Base-by-base conservation (phyloP, 64 coral and sea anemone species). In the Platygyra sinensis region DNA sequence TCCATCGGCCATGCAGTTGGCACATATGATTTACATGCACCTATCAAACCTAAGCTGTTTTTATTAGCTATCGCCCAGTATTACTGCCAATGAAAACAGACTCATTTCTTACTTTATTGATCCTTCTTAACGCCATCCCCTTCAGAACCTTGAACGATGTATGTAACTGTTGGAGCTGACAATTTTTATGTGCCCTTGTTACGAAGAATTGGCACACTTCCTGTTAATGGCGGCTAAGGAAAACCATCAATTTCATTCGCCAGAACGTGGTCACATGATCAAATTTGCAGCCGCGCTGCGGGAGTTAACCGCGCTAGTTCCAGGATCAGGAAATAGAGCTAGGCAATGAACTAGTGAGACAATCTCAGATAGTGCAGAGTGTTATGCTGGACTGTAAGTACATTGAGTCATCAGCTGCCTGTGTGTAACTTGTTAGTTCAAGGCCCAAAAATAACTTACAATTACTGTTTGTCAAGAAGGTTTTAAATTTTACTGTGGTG, bases 51-150 rank as follows among this genome's bases (percentile, higher is more conserved):
- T 69, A 0, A 69, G 25, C 65, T 69, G 22, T 69, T 27, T 69
- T 29, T 69, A 27, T 8, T 27, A 25, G 10, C 9, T 27, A 24
- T 69, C 65, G 24, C 25, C 1, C 29, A 24, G 12, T 22, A 75
- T 46, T 86, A 89, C n/a, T 54, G 80, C 63, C 39, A 49, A 60
- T 30, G 15, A 14, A 54, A n/a, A 50, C 46, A 36, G 79, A 52
- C 49, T 62, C 15, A 55, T 74, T 91, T 62, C 91, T 90, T 96
- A 99, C 97, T 93, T 99, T 99, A 82, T 99, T 96, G 84, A 99
- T 99, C 87, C 97, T 91, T 94, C 95, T 99, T 83, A 99, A 92
- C 61, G 97, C 97, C 97, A 99, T 99, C 62, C 65, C 52, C 86
- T 89, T 59, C 83, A 90, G 30, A 88, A 77, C 60, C 72, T 85